A percentile compares a stretch with the other conserved stretches of the same genome.
phyloP scores from a whole-genome alignment of 1,140 invertebrate genomes.

The Cylas formicarius region DNA sequence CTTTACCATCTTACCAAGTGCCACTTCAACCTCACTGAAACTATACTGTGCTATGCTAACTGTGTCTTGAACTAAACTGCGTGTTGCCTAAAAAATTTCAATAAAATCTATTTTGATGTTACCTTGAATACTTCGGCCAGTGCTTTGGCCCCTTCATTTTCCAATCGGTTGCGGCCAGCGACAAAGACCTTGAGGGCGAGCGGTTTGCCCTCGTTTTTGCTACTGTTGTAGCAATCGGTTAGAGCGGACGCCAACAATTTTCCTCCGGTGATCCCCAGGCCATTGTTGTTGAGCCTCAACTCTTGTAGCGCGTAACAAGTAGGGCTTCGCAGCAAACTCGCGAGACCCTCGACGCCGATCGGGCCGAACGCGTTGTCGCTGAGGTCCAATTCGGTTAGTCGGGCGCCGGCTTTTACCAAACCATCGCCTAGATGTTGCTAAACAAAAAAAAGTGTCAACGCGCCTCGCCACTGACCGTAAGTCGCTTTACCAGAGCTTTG shows the following conservation, averaged over 20 bases:
- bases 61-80: too few relatives aligned
- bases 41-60: too few relatives aligned
- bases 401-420: conserved; percentile 69
- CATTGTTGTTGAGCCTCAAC: conserved; percentile 89
- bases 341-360: conserved; percentile 84
- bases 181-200: conserved; percentile 78
- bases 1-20: too few relatives aligned
- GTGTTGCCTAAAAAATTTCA: too few relatives aligned
- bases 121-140: conserved; percentile 77
- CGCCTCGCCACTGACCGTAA: neutral
- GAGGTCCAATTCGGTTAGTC: conserved; percentile 80
- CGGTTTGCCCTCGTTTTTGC: conserved; percentile 53
- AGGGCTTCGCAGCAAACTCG: conserved; percentile 73
- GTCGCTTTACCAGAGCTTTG: conserved; percentile 60
- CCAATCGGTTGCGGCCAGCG: conserved; percentile 88
- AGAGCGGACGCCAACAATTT: conserved; percentile 76
- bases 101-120: too few relatives aligned
- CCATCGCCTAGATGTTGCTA: conserved; percentile 73
- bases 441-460: conserved; percentile 7
- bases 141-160: conserved; percentile 85
- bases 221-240: conserved; percentile 61
- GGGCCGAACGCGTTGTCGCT: conserved; percentile 99
- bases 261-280: conserved; percentile 86
- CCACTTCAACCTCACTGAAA: too few relatives aligned
- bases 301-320: conserved; percentile 78